A percentile compares a stretch with the other conserved stretches of the same genome.
Evolutionary conservation across 2,113 vertebrate genomes (phyloP).

Genomic region (Himantopus leucocephalus): DNA sequence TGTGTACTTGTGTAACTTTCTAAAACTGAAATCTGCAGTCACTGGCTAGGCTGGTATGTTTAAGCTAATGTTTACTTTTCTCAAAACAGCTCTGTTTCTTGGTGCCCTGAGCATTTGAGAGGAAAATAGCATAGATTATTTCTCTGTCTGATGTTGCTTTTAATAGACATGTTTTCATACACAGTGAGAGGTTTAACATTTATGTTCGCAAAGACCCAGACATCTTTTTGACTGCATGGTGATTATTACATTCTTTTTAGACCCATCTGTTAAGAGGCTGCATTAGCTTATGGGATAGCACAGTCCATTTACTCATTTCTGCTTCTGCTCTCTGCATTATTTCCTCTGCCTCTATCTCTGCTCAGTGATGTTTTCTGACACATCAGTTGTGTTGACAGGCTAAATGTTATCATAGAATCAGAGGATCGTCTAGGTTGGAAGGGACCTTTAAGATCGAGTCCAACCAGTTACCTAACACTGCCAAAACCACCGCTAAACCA

Average conservation of each 20-base stretch:
- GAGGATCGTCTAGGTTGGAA: not conserved
- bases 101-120: not conserved
- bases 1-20: not conserved
- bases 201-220: not conserved
- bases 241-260: not conserved
- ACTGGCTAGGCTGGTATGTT: not conserved
- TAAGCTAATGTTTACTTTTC: constrained; percentile 26
- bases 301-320: not conserved
- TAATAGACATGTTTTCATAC: constrained; percentile 18
- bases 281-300: not conserved
- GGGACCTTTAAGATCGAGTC: not conserved
- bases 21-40: not conserved
- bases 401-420: not conserved
- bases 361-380: not conserved
- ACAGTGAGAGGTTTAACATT: not conserved
- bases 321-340: not conserved
- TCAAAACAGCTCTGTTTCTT: not conserved
- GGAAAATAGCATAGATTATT: constrained; percentile 9
- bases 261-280: not conserved
- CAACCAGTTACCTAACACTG: not conserved
- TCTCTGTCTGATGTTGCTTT: constrained; percentile 18
- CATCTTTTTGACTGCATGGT: not conserved
- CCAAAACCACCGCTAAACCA: not conserved
- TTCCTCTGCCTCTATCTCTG: not conserved
- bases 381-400: not conserved